phyloP scores from a whole-genome alignment of 1,140 invertebrate species.

The Coboldia fuscipes region DNA sequence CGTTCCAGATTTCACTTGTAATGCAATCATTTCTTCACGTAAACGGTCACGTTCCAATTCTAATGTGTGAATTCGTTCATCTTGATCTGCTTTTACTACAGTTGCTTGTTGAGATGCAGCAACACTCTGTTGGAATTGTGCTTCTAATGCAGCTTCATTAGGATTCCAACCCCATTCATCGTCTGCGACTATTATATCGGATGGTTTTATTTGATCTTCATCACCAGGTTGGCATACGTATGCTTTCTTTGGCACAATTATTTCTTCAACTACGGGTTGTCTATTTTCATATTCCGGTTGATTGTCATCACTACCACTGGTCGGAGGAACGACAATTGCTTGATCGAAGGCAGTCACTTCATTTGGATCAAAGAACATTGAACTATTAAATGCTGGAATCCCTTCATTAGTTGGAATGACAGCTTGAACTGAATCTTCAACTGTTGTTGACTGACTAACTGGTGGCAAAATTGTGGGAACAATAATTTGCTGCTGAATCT shows the following conservation, averaged over 20 bases:
- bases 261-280: conserved; percentile 21
- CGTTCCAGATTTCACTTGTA: conserved; percentile 41
- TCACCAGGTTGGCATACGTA: conserved; percentile 23
- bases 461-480: not conserved
- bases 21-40: conserved; percentile 30
- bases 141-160: conserved; percentile 24
- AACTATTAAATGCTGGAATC: not conserved
- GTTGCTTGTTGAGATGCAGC: conserved; percentile 6
- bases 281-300: conserved; percentile 6
- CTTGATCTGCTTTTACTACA: conserved; percentile 3
- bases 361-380: conserved; percentile 1
- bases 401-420: not conserved
- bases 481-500: not conserved
- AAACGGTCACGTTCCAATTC: conserved; percentile 21
- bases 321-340: conserved; percentile 4
- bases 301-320: not conserved
- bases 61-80: not conserved
- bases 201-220: not conserved
- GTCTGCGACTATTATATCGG: conserved; percentile 9
- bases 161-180: conserved; percentile 33
- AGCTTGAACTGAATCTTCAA: not conserved
- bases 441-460: not conserved
- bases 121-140: conserved; percentile 13
- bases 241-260: conserved; percentile 26
- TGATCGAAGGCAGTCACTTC: conserved; percentile 1